Evolutionary conservation across 2,113 vertebrate genomes (phyloP).

Genomic region (Picathartes gymnocephalus): DNA sequence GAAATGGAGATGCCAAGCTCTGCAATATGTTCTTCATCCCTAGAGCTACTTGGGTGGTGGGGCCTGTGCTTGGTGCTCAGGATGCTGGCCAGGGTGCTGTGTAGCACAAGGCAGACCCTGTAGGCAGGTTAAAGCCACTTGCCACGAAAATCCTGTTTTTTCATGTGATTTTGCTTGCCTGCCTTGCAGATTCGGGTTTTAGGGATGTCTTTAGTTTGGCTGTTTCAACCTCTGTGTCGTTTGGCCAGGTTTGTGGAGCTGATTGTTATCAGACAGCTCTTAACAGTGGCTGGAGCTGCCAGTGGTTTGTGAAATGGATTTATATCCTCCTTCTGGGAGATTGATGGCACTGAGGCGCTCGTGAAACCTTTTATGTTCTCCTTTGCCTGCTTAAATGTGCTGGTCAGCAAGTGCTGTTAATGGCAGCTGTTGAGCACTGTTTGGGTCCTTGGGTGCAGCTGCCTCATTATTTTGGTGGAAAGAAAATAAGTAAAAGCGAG

Average conservation of each 20-base stretch:
- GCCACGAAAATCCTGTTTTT: neutral
- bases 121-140: neutral
- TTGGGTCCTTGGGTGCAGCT: neutral
- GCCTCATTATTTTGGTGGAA: neutral
- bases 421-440: fast-evolving
- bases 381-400: neutral
- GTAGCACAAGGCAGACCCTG: neutral
- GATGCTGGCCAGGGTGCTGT: neutral
- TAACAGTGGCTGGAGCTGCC: neutral
- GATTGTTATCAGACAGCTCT: neutral
- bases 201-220: neutral
- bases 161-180: neutral
- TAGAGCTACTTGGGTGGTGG: neutral
- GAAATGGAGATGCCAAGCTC: neutral
- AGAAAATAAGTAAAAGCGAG: neutral
- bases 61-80: neutral
- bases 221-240: neutral
- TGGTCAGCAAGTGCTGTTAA: neutral
- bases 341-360: fast-evolving
- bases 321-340: neutral
- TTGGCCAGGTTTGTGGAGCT: neutral
- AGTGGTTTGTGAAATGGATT: neutral
- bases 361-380: neutral
- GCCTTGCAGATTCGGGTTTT: neutral
- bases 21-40: neutral